These are phyloP conservation scores for Pristionchus maxplancki DNA, from an alignment of 2,888 invertebrate genomes.

Conservation along the genomic window DNA sequence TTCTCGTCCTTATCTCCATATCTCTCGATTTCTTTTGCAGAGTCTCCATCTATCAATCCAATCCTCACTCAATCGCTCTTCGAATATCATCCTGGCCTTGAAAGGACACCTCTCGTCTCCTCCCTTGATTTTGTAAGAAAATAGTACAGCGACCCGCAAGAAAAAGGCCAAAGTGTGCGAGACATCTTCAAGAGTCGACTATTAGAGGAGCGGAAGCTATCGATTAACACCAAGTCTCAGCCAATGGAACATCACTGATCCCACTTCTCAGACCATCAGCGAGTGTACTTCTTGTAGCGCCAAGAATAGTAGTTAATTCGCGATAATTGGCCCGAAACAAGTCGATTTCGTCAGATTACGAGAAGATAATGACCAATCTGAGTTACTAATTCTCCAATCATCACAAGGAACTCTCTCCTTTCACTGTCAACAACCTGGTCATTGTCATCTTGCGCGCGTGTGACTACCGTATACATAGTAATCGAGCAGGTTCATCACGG, in stretches of 20 bases:
- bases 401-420: neutral
- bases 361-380: neutral
- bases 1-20: neutral
- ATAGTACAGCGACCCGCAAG: neutral
- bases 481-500: neutral
- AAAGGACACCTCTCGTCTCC: conserved; percentile 7
- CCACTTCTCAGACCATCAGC: neutral
- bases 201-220: neutral
- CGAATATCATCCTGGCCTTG: neutral
- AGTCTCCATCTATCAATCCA: neutral
- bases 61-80: neutral
- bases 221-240: neutral
- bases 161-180: conserved; percentile 4
- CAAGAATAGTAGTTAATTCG: neutral
- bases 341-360: neutral
- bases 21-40: neutral
- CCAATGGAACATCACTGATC: neutral
- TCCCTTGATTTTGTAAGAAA: neutral
- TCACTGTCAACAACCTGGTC: neutral
- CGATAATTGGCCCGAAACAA: neutral
- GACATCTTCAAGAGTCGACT: neutral
- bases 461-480: conserved; percentile 32
- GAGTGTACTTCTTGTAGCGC: neutral
- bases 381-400: neutral
- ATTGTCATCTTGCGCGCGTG: conserved; percentile 21